Percentiles rank a stretch among this genome's conserved stretches.
Evolutionary conservation across 1,140 invertebrate genomes (phyloP).

Genomic region (Drosophila parvula): DNA sequence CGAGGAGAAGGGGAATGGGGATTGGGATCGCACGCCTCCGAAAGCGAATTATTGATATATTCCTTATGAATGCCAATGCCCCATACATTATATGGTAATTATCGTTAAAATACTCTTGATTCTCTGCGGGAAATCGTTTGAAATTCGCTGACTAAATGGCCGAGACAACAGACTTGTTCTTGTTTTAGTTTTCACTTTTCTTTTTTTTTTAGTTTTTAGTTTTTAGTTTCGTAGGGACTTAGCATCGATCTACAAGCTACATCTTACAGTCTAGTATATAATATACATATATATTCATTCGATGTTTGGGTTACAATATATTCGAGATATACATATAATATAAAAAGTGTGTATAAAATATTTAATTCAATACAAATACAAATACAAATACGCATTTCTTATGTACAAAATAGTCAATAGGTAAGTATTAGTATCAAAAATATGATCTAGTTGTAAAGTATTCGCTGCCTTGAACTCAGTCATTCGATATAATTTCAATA

Average conservation of each 20-base stretch:
- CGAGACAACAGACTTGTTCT: constrained; percentile 14
- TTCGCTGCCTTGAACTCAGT: constrained; percentile 75
- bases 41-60: constrained; percentile 59
- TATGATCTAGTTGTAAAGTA: constrained; percentile 46
- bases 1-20: background rate
- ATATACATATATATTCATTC: constrained; percentile 24
- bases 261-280: constrained; percentile 17
- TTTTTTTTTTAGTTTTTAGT: background rate
- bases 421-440: constrained; percentile 41
- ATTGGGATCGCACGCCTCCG: constrained; percentile 35
- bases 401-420: constrained; percentile 42
- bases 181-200: background rate
- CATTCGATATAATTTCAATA: constrained; percentile 63
- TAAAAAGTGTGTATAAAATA: constrained; percentile 16
- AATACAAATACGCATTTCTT: constrained; percentile 31
- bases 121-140: constrained; percentile 22
- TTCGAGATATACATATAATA: constrained; percentile 24
- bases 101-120: constrained; percentile 42
- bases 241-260: constrained; percentile 31
- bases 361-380: constrained; percentile 15
- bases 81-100: constrained; percentile 59
- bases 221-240: constrained; percentile 13
- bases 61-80: constrained; percentile 33
- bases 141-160: constrained; percentile 15
- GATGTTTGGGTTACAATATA: constrained; percentile 43